A percentile compares a stretch with the other conserved stretches of the same genome.
Evolutionary conservation across 2,888 invertebrate species (phyloP).

Genomic region (Elegia similella): DNA sequence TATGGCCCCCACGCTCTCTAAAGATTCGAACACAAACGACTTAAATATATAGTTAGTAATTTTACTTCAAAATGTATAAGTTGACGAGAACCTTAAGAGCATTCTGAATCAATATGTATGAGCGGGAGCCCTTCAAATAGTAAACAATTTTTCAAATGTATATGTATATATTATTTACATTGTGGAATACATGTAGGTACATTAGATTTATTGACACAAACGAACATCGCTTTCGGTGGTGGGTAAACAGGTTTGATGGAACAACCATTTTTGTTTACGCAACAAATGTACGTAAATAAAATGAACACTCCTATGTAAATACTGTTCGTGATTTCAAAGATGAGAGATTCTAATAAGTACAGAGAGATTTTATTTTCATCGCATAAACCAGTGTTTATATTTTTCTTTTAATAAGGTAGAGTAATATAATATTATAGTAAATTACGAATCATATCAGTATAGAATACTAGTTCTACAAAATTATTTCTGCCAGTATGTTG

Average conservation of each 20-base stretch:
- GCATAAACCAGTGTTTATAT: too few species aligned
- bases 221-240: neutral
- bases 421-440: too few species aligned
- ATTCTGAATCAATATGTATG: too few species aligned
- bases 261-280: neutral
- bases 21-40: too few species aligned
- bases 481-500: too few species aligned
- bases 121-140: conserved; percentile 18
- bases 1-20: too few species aligned
- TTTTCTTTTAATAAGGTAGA: too few species aligned
- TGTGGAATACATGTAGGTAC: neutral
- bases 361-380: neutral
- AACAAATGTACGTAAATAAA: neutral
- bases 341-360: neutral
- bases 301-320: neutral
- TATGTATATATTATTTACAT: neutral
- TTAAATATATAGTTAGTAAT: too few species aligned
- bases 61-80: too few species aligned
- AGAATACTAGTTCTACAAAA: too few species aligned
- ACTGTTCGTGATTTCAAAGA: neutral
- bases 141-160: conserved; percentile 25
- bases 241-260: neutral
- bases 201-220: conserved; percentile 6
- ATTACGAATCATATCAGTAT: too few species aligned
- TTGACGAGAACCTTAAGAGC: too few species aligned